phyloP scores from a whole-genome alignment of 2,113 vertebrate genomes.

The Neofelis nebulosa region DNA sequence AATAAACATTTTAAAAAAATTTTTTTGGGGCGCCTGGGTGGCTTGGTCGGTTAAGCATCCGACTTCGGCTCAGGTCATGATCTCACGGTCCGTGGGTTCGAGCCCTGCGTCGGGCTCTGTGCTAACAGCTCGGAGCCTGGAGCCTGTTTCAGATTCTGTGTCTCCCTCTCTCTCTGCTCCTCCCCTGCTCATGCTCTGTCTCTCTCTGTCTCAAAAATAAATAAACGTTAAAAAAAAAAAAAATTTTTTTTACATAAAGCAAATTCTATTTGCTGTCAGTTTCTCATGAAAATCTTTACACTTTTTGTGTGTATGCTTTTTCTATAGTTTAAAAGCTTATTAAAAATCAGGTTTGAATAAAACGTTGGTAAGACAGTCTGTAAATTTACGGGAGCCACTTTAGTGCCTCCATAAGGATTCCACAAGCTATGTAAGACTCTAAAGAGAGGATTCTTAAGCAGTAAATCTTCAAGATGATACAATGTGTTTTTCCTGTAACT shows the following conservation, averaged over 20 bases:
- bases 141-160: no score
- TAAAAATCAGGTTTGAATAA: background rate
- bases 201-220: no score
- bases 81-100: no score
- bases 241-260: background rate
- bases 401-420: background rate
- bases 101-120: no score
- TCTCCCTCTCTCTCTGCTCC: no score
- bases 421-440: background rate
- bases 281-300: background rate
- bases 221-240: no score
- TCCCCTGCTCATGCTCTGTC: no score
- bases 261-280: conserved; percentile 3
- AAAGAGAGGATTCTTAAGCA: background rate
- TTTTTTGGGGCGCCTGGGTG: no score
- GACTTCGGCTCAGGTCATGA: no score
- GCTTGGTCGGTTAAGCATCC: no score
- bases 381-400: background rate
- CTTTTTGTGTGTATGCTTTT: background rate
- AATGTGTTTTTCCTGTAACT: background rate
- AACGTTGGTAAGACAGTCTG: background rate
- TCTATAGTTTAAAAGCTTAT: background rate
- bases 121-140: no score
- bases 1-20: no score
- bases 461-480: background rate